These are phyloP conservation scores for Aporophyla lueneburgensis DNA, from an alignment of 2,888 invertebrate species.

Conservation along the genomic window DNA sequence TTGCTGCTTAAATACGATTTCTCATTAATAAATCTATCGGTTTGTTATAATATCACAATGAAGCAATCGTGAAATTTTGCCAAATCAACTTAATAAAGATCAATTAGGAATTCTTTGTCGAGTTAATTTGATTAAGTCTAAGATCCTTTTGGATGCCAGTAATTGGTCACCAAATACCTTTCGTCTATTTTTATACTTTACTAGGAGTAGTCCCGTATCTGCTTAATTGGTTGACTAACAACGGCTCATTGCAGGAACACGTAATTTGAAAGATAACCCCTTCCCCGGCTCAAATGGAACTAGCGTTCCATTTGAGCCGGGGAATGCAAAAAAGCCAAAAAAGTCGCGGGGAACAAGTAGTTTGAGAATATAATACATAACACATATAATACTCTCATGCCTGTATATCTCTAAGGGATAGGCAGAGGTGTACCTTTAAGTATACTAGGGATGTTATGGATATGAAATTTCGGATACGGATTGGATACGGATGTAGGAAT, in stretches of 20 bases:
- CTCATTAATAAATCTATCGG: not conserved
- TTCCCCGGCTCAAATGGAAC: not conserved
- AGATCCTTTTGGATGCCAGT: conserved; percentile 4
- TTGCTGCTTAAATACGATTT: not conserved
- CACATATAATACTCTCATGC: not conserved
- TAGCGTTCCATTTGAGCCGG: too few species aligned
- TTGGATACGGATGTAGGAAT: too few species aligned
- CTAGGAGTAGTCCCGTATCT: not conserved
- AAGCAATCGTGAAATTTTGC: conserved; percentile 9
- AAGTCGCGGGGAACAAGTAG: not conserved
- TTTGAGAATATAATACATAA: not conserved
- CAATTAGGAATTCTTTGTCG: conserved; percentile 17
- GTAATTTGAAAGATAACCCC: not conserved
- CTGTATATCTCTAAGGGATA: too few species aligned
- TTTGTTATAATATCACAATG: not conserved
- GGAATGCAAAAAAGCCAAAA: too few species aligned
- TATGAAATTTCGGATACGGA: too few species aligned
- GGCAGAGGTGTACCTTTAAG: too few species aligned
- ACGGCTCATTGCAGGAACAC: not conserved
- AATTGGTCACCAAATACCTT: conserved; percentile 13
- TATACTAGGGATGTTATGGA: too few species aligned
- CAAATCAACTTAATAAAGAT: conserved; percentile 20
- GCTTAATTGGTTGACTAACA: not conserved
- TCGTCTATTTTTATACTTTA: not conserved
- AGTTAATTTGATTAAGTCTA: conserved; percentile 27